Base-by-base conservation (phyloP, 2,888 invertebrate species). In the Thera britannica region DNA sequence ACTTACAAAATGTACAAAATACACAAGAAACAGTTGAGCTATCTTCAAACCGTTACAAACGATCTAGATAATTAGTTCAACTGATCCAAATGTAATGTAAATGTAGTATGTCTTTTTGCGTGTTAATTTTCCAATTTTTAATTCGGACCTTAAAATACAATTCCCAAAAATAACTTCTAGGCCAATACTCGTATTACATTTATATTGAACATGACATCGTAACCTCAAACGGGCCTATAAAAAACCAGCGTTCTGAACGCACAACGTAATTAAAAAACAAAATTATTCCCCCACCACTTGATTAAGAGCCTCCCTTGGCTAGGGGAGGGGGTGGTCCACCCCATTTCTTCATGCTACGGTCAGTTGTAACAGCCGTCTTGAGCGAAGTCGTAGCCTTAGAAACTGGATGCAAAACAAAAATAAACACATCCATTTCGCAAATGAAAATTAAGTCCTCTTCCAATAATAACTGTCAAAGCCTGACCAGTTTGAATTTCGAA, bases 261-360 rank as follows among this genome's bases (percentile, higher is more conserved):
- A 90, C 90, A 80, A 81, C 83, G 83, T 90, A 92, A 92, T 93
- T 92, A 93, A 92, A 91, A 93, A 90, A 88, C 88, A 89, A 90
- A 89, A 90, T 90, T 90, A 91, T 91, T 90, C 91, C 90, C 90
- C 88, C 86, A 79, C 82, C 77, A 72, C 78, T 87, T 91, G 90
- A 91, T 92, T 90, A 90, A 90, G 85, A 79, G 80, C 82, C 76
- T 79, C 81, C 82, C 76, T 81, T 80, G 81, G 3, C 34, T 79
- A 71, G 60, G 52, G 51, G 54, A 23, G 23, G 56, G 63, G 62
- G 67, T 56, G 67, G 63, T 51, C 71, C 81, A 79, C 86, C 89
- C 86, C 81, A 79, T 87, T 91, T 89, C 91, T 90, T 90, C 86
- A 82, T 80, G 88, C 86, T 84, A 83, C 86, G 93, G 93, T 92